A percentile compares a stretch with the other conserved stretches of the same genome.
phyloP scores from a whole-genome alignment of 1,140 invertebrate genomes.

The Periplaneta americana region DNA sequence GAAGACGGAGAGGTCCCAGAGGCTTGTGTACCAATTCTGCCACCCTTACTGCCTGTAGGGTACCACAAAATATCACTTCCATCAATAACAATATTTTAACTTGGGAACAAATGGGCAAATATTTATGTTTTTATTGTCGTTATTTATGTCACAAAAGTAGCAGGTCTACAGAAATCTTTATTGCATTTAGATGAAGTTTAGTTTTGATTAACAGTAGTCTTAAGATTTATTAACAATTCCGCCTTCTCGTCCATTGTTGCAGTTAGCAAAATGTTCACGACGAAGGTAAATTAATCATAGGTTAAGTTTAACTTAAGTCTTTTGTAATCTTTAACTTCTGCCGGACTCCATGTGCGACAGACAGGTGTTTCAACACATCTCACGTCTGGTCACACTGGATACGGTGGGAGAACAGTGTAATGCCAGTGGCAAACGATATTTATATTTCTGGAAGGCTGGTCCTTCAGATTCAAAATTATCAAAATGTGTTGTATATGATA shows the following conservation, averaged over 20 bases:
- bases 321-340: neutral
- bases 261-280: constrained; percentile 17
- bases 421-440: constrained; percentile 8
- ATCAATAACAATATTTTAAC: neutral
- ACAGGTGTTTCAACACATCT: neutral
- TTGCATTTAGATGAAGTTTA: neutral
- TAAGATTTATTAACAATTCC: neutral
- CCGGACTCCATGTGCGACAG: neutral
- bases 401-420: constrained; percentile 8
- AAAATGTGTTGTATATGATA: neutral
- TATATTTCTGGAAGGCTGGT: neutral
- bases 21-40: constrained; percentile 98
- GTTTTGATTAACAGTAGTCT: neutral
- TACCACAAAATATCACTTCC: neutral
- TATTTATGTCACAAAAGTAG: neutral
- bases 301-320: neutral
- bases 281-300: neutral
- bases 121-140: neutral
- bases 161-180: neutral
- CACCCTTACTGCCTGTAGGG: constrained; percentile 82
- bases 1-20: constrained; percentile 95
- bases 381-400: neutral
- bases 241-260: constrained; percentile 8
- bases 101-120: neutral
- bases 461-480: neutral